A percentile compares a stretch with the other conserved stretches of the same genome.
Evolutionary conservation across 2,797 vertebrate genomes (phyloP).

Genomic region (Syndactyla subalaris): DNA sequence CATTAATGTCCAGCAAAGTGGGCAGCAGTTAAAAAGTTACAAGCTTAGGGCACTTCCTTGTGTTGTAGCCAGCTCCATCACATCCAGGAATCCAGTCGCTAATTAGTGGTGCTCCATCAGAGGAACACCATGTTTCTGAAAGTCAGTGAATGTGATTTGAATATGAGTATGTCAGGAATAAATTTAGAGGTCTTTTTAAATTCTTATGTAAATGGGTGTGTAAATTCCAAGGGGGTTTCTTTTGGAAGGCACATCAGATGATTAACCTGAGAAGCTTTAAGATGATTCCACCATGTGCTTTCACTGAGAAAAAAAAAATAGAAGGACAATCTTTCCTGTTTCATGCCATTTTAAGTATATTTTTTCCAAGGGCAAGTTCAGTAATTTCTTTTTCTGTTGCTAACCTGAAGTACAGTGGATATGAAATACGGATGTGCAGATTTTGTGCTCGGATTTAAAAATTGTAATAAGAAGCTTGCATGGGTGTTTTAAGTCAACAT

Average conservation of each 20-base stretch:
- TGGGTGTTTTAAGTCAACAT: not conserved
- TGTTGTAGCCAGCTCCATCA: not conserved
- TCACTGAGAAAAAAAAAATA: not conserved
- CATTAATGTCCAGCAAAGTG: not conserved
- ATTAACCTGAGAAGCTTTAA: constrained; percentile 37
- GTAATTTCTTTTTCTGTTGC: not conserved
- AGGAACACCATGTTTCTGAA: not conserved
- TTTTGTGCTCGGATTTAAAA: constrained; percentile 4
- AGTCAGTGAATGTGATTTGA: not conserved
- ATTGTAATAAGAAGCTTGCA: constrained; percentile 29
- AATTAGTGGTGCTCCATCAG: not conserved
- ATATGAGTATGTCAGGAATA: constrained; percentile 4
- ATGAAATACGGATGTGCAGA: not conserved
- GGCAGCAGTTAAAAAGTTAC: not conserved
- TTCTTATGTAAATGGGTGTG: not conserved
- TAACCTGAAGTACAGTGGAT: not conserved
- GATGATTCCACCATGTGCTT: not conserved
- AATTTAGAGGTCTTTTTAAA: not conserved
- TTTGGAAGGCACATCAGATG: constrained; percentile 32
- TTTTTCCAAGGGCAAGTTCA: not conserved
- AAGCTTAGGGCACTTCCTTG: not conserved
- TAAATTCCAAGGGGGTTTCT: constrained; percentile 3
- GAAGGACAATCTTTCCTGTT: not conserved
- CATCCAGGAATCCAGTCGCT: not conserved
- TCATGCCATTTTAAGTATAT: not conserved